A percentile compares a stretch with the other conserved stretches of the same genome.
phyloP scores from a whole-genome alignment of 2,113 vertebrate genomes.

The Nipponia nippon region DNA sequence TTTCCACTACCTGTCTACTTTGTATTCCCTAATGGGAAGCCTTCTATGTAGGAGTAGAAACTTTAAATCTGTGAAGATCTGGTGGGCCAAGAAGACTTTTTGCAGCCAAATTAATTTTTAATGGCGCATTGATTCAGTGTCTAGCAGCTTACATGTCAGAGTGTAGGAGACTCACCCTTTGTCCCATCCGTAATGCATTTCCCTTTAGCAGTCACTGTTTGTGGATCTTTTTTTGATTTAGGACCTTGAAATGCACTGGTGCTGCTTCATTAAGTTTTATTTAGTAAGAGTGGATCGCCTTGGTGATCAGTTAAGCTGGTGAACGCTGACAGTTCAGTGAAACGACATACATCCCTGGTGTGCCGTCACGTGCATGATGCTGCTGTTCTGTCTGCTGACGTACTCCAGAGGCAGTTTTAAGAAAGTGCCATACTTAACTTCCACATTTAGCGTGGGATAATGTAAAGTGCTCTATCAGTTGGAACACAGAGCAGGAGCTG shows the following conservation, averaged over 20 bases:
- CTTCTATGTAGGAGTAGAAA: neutral
- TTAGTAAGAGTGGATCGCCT: neutral
- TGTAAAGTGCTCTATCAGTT: fast-evolving
- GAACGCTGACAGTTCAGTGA: neutral
- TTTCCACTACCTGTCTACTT: neutral
- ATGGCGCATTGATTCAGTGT: neutral
- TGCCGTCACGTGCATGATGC: fast-evolving
- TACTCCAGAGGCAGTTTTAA: neutral
- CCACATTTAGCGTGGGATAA: neutral
- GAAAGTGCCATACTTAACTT: neutral
- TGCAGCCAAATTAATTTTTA: neutral
- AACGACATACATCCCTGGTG: neutral
- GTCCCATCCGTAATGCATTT: neutral
- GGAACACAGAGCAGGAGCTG: neutral
- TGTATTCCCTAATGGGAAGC: neutral
- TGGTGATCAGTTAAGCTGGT: neutral
- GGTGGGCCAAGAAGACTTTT: neutral
- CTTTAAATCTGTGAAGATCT: neutral
- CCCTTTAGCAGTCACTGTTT: neutral
- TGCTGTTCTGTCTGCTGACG: neutral
- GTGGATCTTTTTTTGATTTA: neutral
- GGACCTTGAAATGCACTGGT: neutral
- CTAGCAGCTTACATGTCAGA: neutral
- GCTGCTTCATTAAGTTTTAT: neutral
- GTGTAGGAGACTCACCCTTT: neutral